phyloP scores from a whole-genome alignment of 2,888 invertebrate genomes.

The Metellina segmentata region DNA sequence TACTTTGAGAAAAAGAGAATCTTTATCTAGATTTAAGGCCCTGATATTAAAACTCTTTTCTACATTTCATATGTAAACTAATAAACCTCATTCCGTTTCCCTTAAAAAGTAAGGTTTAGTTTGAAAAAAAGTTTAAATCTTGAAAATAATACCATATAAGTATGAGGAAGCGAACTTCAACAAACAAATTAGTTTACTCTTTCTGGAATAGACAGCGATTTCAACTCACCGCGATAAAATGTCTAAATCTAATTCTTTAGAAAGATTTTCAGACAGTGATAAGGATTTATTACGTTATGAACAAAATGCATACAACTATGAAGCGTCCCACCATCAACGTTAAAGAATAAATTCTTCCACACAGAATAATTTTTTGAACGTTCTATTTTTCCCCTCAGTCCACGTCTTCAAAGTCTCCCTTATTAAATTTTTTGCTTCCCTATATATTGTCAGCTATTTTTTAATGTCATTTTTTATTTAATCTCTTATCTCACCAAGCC shows the following conservation, averaged over 20 bases:
- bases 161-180: not conserved
- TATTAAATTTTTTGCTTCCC: constrained; percentile 51
- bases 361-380: constrained; percentile 2
- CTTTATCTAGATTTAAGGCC: not conserved
- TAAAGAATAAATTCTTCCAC: constrained; percentile 2
- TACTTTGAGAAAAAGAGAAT: not conserved
- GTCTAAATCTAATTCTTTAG: constrained; percentile 48
- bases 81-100: not conserved
- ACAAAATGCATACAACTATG: constrained; percentile 21
- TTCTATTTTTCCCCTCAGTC: constrained; percentile 20
- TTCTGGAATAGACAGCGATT: not conserved
- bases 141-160: not conserved
- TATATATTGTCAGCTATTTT: constrained; percentile 30
- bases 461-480: constrained; percentile 30
- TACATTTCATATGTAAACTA: no score
- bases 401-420: constrained; percentile 29
- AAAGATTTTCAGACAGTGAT: constrained; percentile 37
- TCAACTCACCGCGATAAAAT: constrained; percentile 20
- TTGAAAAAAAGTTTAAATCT: constrained; percentile 23
- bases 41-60: not conserved
- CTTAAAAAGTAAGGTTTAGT: not conserved
- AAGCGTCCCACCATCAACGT: constrained; percentile 15
- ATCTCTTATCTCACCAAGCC: not conserved
- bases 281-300: constrained; percentile 52
- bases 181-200: constrained; percentile 48